phyloP scores from a whole-genome alignment of 2,797 vertebrate species.

The Botia almorhae region DNA sequence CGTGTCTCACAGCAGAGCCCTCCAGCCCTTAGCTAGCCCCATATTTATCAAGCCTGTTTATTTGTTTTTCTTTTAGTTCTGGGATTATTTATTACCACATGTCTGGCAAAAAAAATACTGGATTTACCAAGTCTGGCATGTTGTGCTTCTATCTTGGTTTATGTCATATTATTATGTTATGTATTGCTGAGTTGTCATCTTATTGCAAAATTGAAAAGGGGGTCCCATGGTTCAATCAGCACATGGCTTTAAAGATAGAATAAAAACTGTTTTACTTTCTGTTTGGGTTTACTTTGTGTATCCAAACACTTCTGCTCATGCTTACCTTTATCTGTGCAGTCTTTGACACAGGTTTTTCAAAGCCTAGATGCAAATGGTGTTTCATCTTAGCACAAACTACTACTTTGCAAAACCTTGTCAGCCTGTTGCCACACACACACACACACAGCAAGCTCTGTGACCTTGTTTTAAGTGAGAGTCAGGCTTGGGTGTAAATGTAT shows the following conservation, averaged over 20 bases:
- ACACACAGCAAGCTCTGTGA: slow-evolving; percentile 15
- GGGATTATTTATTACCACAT: slow-evolving; percentile 82
- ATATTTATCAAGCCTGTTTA: slow-evolving; percentile 74
- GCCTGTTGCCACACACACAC: slow-evolving; percentile 40
- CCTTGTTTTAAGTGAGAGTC: slow-evolving; percentile 47
- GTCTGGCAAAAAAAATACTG: slow-evolving; percentile 72
- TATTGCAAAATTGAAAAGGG: slow-evolving; percentile 2
- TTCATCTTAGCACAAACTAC: slow-evolving; percentile 28
- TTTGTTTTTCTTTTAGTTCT: slow-evolving; percentile 77
- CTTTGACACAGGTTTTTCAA: slow-evolving; percentile 3
- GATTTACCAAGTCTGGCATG: slow-evolving; percentile 69
- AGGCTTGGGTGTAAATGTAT: slow-evolving; percentile 64
- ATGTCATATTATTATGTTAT: slow-evolving; percentile 67
- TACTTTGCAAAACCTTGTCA: slow-evolving; percentile 28
- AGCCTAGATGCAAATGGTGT: slow-evolving; percentile 23
- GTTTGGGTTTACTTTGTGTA: not conserved
- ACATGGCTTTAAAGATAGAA: not conserved
- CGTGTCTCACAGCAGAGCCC: slow-evolving; percentile 63
- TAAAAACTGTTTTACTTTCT: not conserved
- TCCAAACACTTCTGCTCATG: slow-evolving; percentile 6
- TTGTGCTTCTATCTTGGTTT: slow-evolving; percentile 71
- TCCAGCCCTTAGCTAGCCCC: slow-evolving; percentile 71
- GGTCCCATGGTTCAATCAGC: not conserved
- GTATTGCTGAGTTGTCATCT: slow-evolving; percentile 52
- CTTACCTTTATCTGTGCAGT: slow-evolving; percentile 26